phyloP scores from a whole-genome alignment of 1,140 invertebrate genomes.

The Callitettix versicolor region DNA sequence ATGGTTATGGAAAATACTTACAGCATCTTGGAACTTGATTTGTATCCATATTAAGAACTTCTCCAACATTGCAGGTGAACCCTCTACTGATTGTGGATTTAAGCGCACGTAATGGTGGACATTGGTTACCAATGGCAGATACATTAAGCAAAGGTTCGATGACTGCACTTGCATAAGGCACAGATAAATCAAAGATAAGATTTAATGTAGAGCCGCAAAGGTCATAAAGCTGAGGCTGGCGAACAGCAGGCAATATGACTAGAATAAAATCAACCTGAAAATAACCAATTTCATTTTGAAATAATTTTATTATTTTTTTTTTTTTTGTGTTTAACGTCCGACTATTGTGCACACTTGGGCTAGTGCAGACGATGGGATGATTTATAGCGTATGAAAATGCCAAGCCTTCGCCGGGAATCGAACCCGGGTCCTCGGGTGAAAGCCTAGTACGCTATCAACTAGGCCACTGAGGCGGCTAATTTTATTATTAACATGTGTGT shows the following conservation, averaged over 20 bases:
- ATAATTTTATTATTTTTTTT: background rate
- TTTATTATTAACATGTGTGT: too few relatives aligned
- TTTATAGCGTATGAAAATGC: too few relatives aligned
- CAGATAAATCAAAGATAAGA: slow-evolving; percentile 86
- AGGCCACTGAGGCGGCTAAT: too few relatives aligned
- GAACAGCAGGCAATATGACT: slow-evolving; percentile 74
- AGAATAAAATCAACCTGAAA: slow-evolving; percentile 69
- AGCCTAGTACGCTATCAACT: too few relatives aligned
- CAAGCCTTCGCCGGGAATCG: too few relatives aligned
- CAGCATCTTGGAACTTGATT: slow-evolving; percentile 84
- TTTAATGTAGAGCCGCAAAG: slow-evolving; percentile 87
- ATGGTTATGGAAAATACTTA: slow-evolving; percentile 40
- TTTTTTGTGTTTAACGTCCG: too few relatives aligned
- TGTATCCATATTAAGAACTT: slow-evolving; percentile 85
- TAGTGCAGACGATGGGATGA: too few relatives aligned
- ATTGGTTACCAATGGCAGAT: slow-evolving; percentile 78
- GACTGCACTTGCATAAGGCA: slow-evolving; percentile 81
- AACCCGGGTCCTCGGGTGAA: too few relatives aligned
- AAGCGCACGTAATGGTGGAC: slow-evolving; percentile 76
- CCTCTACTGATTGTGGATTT: slow-evolving; percentile 76
- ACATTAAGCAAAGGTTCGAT: slow-evolving; percentile 84
- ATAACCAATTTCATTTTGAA: slow-evolving; percentile 14
- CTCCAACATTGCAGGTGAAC: slow-evolving; percentile 85
- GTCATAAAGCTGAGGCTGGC: slow-evolving; percentile 83
- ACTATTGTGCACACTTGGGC: too few relatives aligned